Percentiles rank a stretch among this genome's conserved stretches.
These are phyloP conservation scores for Zoanthus gigantus DNA, from an alignment of 92 coral and sea anemone genomes.

Conservation along the genomic window DNA sequence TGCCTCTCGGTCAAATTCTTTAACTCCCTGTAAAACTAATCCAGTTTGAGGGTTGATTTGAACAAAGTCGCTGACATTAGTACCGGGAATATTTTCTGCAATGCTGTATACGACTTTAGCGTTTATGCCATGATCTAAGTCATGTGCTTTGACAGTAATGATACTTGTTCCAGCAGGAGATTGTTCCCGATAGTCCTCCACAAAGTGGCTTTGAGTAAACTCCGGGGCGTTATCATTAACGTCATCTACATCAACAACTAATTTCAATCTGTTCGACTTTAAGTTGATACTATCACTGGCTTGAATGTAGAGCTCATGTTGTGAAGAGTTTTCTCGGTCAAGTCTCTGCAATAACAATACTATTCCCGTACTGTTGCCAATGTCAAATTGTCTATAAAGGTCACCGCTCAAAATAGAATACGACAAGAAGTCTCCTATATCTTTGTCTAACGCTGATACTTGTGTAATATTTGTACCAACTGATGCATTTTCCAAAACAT, in stretches of 20 bases:
- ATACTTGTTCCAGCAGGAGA: constrained; percentile 83
- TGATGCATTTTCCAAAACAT: constrained; percentile 69
- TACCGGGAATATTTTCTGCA: constrained; percentile 61
- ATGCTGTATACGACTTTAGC: constrained; percentile 81
- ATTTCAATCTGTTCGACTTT: constrained; percentile 57
- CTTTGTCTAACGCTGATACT: constrained; percentile 77
- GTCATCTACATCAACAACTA: constrained; percentile 70
- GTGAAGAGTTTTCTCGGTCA: constrained; percentile 81
- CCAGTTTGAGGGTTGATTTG: constrained; percentile 70
- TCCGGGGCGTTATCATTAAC: constrained; percentile 86
- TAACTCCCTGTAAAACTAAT: constrained; percentile 63
- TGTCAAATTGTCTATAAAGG: constrained; percentile 66
- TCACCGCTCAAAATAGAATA: constrained; percentile 75
- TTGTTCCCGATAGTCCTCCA: constrained; percentile 79
- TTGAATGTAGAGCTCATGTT: constrained; percentile 61
- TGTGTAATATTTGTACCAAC: constrained; percentile 67
- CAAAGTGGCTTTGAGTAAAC: constrained; percentile 56
- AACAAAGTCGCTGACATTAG: constrained; percentile 60
- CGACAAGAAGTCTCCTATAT: constrained; percentile 70
- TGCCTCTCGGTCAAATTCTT: constrained; percentile 65
- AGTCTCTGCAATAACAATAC: constrained; percentile 60
- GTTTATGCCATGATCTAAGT: constrained; percentile 78
- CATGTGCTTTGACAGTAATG: constrained; percentile 73
- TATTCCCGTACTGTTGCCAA: constrained; percentile 79
- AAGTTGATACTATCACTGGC: constrained; percentile 77